Conservation (phyloP, 2,113 vertebrate species). For the Apeltes quadracus region DNA sequence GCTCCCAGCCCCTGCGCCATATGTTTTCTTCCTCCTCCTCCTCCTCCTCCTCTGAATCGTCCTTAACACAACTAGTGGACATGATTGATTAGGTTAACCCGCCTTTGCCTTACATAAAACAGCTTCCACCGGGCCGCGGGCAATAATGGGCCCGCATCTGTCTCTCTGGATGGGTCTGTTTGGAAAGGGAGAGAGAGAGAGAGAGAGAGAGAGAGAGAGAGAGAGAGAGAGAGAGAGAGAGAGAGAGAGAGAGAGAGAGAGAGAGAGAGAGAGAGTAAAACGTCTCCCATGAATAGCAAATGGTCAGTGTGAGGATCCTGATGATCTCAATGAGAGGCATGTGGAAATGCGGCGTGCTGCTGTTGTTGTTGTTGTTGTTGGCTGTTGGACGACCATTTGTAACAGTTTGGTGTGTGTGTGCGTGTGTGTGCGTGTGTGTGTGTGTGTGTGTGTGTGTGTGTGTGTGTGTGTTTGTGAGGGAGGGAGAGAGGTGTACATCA, state of each 20-base stretch:
- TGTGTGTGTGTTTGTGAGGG: constrained; percentile 7
- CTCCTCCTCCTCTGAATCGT: constrained; percentile 64
- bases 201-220: background rate
- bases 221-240: constrained; percentile 21
- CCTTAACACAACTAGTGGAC: constrained; percentile 81
- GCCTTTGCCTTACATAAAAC: constrained; percentile 78
- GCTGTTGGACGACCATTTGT: constrained; percentile 69
- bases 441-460: constrained; percentile 11
- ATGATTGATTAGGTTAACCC: constrained; percentile 85
- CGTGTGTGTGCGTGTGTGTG: constrained; percentile 10
- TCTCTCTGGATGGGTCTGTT: constrained; percentile 72
- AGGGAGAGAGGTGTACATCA: constrained; percentile 13
- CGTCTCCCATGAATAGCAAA: constrained; percentile 82
- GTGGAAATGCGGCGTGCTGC: constrained; percentile 68
- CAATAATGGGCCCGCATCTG: constrained; percentile 82
- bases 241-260: background rate
- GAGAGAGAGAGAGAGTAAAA: constrained; percentile 21
- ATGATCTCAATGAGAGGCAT: constrained; percentile 80
- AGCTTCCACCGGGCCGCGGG: constrained; percentile 73
- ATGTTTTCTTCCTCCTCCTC: constrained; percentile 72
- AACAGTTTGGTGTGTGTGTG: constrained; percentile 46
- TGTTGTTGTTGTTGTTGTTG: constrained; percentile 60
- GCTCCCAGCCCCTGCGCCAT: constrained; percentile 76
- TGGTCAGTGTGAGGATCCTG: constrained; percentile 77
- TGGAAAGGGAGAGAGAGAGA: constrained; percentile 38